Percentiles rank a stretch among this genome's conserved stretches.
Conservation (phyloP, 1,140 invertebrate species). For the Glomeris maerens region DNA sequence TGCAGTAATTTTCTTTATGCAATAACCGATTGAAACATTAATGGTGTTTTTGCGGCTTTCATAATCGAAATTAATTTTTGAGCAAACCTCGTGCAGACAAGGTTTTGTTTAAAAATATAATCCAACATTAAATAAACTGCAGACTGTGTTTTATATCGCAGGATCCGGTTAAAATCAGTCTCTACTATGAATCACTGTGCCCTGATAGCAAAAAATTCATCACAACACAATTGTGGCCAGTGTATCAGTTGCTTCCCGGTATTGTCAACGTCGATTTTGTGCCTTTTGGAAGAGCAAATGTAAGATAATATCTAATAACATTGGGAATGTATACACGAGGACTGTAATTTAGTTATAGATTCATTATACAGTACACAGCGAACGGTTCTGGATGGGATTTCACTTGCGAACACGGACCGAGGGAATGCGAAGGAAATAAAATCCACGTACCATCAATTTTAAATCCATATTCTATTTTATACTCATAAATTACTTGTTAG, state of each 20-base stretch:
- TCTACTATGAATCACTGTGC: constrained; percentile 32
- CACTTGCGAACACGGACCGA: constrained; percentile 7
- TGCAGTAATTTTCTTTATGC: too few relatives aligned
- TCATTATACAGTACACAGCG: neutral
- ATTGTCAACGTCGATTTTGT: constrained; percentile 24
- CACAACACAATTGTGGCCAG: constrained; percentile 21
- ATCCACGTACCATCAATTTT: neutral
- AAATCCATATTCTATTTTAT: neutral
- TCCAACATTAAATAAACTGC: too few relatives aligned
- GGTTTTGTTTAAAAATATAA: too few relatives aligned
- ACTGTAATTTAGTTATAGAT: neutral
- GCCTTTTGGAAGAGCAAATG: constrained; percentile 32
- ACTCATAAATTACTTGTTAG: neutral
- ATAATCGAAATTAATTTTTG: too few relatives aligned
- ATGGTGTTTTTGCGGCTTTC: too few relatives aligned
- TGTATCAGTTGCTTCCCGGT: constrained; percentile 20
- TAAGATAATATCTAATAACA: constrained; percentile 15
- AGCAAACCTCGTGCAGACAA: too few relatives aligned
- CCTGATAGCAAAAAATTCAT: constrained; percentile 31
- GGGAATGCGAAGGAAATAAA: constrained; percentile 9
- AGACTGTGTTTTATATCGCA: too few relatives aligned
- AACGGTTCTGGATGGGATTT: neutral
- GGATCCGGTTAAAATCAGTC: constrained; percentile 4
- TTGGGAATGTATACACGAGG: neutral
- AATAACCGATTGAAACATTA: too few relatives aligned